Evolutionary conservation across 2,113 vertebrate genomes (phyloP).

Genomic region (Saccopteryx bilineata): DNA sequence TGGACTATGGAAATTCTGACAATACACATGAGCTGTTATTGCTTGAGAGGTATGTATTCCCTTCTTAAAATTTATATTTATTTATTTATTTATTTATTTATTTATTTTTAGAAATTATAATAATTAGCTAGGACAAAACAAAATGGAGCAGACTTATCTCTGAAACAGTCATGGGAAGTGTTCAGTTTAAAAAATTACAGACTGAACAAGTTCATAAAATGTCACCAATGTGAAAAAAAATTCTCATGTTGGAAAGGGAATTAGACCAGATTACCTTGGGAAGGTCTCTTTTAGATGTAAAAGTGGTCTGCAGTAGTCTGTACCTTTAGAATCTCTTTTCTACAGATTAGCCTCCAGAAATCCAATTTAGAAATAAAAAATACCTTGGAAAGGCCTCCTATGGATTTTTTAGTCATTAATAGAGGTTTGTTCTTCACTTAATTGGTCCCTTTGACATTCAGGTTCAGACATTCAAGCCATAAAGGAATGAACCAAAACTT

Average conservation of each 20-base stretch:
- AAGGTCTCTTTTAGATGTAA: neutral
- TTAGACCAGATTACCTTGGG: neutral
- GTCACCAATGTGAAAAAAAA: neutral
- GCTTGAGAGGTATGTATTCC: neutral
- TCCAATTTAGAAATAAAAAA: neutral
- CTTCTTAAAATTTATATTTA: constrained; percentile 14
- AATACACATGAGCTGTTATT: neutral
- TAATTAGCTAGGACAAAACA: constrained; percentile 44
- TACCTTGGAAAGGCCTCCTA: neutral
- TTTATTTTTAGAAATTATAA: constrained; percentile 52
- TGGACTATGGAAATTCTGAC: constrained; percentile 67
- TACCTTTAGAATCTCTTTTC: neutral
- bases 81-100: neutral
- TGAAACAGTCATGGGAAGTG: neutral
- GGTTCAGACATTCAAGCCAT: constrained; percentile 4
- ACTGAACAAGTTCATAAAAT: neutral
- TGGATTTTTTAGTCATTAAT: neutral
- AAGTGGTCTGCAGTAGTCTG: neutral
- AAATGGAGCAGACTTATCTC: constrained; percentile 2
- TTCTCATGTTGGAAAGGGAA: neutral
- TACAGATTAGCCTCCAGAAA: constrained; percentile 3
- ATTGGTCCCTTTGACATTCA: neutral
- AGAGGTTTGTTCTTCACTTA: constrained; percentile 10
- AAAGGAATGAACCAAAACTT: constrained; percentile 16
- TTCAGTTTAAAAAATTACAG: neutral